Evolutionary conservation across 1,140 invertebrate genomes (phyloP).

Genomic region (Drosophila trapezifrons): DNA sequence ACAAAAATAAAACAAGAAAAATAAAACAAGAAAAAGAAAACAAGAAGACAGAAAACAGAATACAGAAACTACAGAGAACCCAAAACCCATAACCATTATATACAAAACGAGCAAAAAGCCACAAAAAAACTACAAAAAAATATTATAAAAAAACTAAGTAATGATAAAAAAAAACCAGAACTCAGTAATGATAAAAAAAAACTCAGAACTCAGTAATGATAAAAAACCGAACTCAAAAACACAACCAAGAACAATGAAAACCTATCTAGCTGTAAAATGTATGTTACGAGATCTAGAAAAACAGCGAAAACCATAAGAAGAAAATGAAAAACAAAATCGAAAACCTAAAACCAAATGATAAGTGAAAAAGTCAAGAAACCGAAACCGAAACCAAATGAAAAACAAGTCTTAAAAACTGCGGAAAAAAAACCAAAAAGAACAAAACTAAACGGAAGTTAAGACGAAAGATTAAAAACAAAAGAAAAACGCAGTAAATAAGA

Average conservation of each 20-base stretch:
- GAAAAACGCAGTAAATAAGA: not conserved
- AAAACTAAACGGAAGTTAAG: constrained; percentile 1
- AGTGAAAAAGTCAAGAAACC: not conserved
- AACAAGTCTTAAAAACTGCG: constrained; percentile 6
- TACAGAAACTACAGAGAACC: constrained; percentile 2
- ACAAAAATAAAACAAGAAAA: not conserved
- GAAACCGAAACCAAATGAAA: constrained; percentile 6
- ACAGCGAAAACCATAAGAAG: constrained; percentile 6
- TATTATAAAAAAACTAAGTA: not conserved
- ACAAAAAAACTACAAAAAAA: constrained; percentile 1
- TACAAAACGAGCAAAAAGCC: not conserved
- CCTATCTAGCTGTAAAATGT: constrained; percentile 31
- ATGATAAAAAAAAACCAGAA: not conserved
- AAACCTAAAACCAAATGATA: constrained; percentile 4
- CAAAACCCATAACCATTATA: constrained; percentile 9
- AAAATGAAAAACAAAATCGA: constrained; percentile 11
- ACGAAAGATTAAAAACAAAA: not conserved
- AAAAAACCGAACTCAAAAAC: not conserved
- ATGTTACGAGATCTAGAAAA: constrained; percentile 33
- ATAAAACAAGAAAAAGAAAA: no score
- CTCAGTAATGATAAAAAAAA: not conserved
- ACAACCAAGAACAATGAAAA: constrained; percentile 21
- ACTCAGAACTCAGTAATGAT: not conserved
- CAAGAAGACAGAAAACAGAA: not conserved
- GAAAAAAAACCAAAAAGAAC: not conserved